Percentiles rank a stretch among this genome's conserved stretches.
These are phyloP conservation scores for Hedya salicella DNA, from an alignment of 2,888 invertebrate species.

Conservation along the genomic window DNA sequence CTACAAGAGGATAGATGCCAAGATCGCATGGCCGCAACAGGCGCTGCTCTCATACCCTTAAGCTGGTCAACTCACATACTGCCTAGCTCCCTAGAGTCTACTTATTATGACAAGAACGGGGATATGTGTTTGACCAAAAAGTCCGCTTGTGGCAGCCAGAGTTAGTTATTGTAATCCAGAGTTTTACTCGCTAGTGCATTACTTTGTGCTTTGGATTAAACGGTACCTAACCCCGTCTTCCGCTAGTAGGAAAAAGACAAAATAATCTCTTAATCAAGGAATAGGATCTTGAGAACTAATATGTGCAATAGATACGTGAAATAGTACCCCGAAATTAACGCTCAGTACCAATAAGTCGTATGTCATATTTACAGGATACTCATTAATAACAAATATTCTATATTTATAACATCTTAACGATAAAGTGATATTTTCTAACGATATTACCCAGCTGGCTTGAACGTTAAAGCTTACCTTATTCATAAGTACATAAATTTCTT, in stretches of 20 bases:
- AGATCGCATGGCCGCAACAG: constrained; percentile 97
- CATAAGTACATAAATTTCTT: constrained; percentile 62
- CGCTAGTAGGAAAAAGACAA: constrained; percentile 2
- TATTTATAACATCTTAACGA: constrained; percentile 74
- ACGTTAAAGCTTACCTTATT: constrained; percentile 62
- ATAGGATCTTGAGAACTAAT: constrained; percentile 33
- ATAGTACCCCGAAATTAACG: constrained; percentile 49
- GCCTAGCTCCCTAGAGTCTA: neutral
- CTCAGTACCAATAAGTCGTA: constrained; percentile 58
- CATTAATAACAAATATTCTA: constrained; percentile 49
- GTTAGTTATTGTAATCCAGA: neutral
- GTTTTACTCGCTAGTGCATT: neutral
- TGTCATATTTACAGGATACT: constrained; percentile 39
- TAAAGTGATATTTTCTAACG: constrained; percentile 80
- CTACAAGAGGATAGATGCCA: constrained; percentile 97
- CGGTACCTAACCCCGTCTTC: neutral
- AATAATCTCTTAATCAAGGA: constrained; percentile 51
- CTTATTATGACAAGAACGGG: neutral
- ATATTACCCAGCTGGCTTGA: constrained; percentile 66
- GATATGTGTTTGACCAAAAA: neutral
- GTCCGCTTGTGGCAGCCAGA: neutral
- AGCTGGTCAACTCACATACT: constrained; percentile 42
- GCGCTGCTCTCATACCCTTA: constrained; percentile 78
- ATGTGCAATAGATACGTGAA: constrained; percentile 39
- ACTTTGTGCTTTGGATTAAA: neutral